These are phyloP conservation scores for Emydoidea blandingii DNA, from an alignment of 2,797 vertebrate genomes.

Conservation along the genomic window DNA sequence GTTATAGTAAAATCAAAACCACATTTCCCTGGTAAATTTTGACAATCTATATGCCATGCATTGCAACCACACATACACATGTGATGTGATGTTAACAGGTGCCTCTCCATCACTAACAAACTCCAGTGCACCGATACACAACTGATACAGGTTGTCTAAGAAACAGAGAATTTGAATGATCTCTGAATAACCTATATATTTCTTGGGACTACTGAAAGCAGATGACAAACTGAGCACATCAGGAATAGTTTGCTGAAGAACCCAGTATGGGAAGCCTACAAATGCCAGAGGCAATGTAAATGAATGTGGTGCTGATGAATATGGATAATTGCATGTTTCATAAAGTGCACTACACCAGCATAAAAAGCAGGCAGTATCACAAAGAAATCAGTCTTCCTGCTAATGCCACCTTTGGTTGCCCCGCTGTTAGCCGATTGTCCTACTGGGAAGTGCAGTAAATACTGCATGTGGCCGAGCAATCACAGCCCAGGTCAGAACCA, in stretches of 20 bases:
- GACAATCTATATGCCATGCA: conserved; percentile 75
- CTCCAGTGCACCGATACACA: conserved; percentile 56
- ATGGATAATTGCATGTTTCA: conserved; percentile 59
- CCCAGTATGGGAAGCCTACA: background rate
- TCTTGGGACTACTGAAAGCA: conserved; percentile 35
- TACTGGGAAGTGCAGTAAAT: conserved; percentile 38
- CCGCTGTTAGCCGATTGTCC: background rate
- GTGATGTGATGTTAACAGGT: conserved; percentile 73
- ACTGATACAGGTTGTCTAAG: conserved; percentile 66
- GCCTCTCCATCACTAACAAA: conserved; percentile 73
- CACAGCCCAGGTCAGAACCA: background rate
- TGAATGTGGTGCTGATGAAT: conserved; percentile 52
- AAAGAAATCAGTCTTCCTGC: conserved; percentile 4
- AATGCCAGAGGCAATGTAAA: conserved; percentile 44
- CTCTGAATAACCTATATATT: conserved; percentile 47
- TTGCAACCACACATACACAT: conserved; percentile 75
- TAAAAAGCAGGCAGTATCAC: conserved; percentile 37
- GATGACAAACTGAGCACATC: conserved; percentile 65
- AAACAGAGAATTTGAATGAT: conserved; percentile 69
- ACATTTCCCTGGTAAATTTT: conserved; percentile 75
- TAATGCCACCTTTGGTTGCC: background rate
- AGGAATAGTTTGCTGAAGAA: conserved; percentile 66
- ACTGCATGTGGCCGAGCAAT: background rate
- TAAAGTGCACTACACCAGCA: conserved; percentile 51
- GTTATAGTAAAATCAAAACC: conserved; percentile 73